A percentile compares a stretch with the other conserved stretches of the same genome.
phyloP scores from a whole-genome alignment of 2,113 vertebrate species.

The Mus spicilegus region DNA sequence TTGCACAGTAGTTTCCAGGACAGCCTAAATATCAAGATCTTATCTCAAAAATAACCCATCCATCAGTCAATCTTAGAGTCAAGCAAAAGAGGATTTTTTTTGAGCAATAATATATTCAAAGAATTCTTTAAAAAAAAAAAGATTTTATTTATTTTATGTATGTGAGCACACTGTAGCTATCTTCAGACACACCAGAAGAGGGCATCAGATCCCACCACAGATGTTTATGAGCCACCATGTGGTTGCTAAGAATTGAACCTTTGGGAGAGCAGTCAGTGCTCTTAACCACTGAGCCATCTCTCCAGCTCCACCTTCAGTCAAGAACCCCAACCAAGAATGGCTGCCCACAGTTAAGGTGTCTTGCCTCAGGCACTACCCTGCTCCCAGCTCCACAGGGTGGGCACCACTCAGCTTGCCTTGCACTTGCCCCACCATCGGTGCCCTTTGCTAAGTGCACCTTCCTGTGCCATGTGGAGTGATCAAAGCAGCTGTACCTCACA shows the following conservation, averaged over 20 bases:
- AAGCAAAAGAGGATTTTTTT: neutral
- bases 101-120: neutral
- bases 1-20: neutral
- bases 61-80: neutral
- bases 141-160: too few relatives aligned
- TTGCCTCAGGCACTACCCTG: conserved; percentile 62
- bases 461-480: conserved; percentile 78
- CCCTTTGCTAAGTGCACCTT: conserved; percentile 72
- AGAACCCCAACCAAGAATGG: neutral
- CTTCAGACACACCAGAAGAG: too few relatives aligned
- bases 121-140: neutral
- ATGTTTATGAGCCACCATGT: too few relatives aligned
- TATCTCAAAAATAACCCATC: neutral
- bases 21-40: neutral
- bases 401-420: conserved; percentile 27
- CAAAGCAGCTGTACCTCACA: conserved; percentile 69
- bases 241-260: too few relatives aligned
- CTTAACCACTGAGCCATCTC: neutral
- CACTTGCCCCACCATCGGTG: conserved; percentile 64
- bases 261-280: too few relatives aligned
- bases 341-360: neutral
- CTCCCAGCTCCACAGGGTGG: neutral
- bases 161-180: too few relatives aligned
- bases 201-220: too few relatives aligned
- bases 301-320: too few relatives aligned